Conservation (phyloP, 2,797 vertebrate genomes). For the Melanotaenia nigrans region DNA sequence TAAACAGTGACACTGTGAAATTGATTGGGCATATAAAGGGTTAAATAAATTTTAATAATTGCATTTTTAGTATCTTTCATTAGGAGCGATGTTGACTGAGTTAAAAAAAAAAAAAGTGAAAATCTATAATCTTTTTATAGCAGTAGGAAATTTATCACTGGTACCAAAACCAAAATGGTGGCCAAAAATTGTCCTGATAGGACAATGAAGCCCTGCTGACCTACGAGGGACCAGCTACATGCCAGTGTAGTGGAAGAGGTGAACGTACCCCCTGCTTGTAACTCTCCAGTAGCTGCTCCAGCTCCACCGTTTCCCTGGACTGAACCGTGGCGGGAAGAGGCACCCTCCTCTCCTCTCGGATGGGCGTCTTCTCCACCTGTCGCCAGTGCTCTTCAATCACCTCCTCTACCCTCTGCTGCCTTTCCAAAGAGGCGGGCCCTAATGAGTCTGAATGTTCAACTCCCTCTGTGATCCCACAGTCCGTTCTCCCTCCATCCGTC, state of each 20-base stretch:
- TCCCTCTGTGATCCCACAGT: slow-evolving; percentile 56
- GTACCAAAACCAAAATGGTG: too few species aligned
- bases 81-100: too few species aligned
- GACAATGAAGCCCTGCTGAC: too few species aligned
- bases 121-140: neutral
- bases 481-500: slow-evolving; percentile 57
- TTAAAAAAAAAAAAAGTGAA: too few species aligned
- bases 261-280: slow-evolving; percentile 84
- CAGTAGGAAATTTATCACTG: too few species aligned
- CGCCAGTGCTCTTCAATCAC: slow-evolving; percentile 88
- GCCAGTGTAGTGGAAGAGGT: neutral
- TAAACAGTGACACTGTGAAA: too few species aligned
- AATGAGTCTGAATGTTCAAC: slow-evolving; percentile 7
- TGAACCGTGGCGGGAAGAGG: slow-evolving; percentile 70
- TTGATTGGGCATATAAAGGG: too few species aligned
- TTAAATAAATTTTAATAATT: too few species aligned
- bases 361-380: slow-evolving; percentile 86
- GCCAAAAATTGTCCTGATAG: too few species aligned
- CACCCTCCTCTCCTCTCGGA: slow-evolving; percentile 83
- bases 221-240: too few species aligned
- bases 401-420: slow-evolving; percentile 83
- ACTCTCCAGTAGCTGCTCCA: slow-evolving; percentile 82
- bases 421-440: slow-evolving; percentile 56
- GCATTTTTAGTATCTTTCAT: too few species aligned
- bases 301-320: slow-evolving; percentile 73